phyloP scores from a whole-genome alignment of 2,113 vertebrate species.

The Abramis brama region DNA sequence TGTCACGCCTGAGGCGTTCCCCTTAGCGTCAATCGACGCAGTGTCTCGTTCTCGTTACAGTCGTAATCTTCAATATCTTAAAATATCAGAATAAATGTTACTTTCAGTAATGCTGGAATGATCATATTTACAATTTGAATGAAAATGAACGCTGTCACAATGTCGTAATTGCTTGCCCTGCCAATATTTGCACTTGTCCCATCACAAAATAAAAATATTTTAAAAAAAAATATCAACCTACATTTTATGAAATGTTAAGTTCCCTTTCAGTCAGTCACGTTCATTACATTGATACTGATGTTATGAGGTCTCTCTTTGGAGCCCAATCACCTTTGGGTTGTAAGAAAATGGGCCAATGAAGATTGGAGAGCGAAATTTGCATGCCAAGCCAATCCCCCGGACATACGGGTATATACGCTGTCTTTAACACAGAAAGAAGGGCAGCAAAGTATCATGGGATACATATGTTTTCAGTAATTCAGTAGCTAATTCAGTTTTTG shows the following conservation, averaged over 20 bases:
- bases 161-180: not conserved
- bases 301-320: no score
- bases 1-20: no score
- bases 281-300: no score
- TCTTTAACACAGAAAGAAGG: not conserved
- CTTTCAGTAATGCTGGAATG: not conserved
- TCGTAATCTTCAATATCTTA: no score
- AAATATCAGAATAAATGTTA: not conserved
- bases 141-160: not conserved
- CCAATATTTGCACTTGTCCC: not conserved
- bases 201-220: not conserved
- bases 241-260: not conserved
- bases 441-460: not conserved
- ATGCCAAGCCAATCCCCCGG: no score
- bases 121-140: not conserved
- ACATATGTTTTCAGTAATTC: not conserved
- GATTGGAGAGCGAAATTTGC: no score
- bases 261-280: no score
- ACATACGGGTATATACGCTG: no score
- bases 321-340: no score
- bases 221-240: not conserved
- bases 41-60: no score
- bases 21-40: no score
- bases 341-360: no score
- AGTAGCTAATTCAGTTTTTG: not conserved